Percentiles rank a stretch among this genome's conserved stretches.
These are phyloP conservation scores for Rhodinocichla rosea DNA, from an alignment of 2,113 vertebrate species.

Conservation along the genomic window DNA sequence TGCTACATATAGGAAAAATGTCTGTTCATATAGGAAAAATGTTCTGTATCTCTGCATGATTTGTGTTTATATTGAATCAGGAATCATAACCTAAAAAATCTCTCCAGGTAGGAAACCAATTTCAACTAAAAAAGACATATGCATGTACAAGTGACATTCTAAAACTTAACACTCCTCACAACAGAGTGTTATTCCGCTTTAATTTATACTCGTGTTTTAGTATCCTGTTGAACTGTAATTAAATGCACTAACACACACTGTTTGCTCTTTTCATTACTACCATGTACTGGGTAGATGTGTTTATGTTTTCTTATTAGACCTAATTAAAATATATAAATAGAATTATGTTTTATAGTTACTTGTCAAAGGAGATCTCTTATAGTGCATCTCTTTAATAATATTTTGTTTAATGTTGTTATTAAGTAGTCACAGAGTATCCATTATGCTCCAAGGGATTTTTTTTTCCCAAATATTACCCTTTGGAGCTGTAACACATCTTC, in stretches of 20 bases:
- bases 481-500: neutral
- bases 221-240: neutral
- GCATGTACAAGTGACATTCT: neutral
- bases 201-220: neutral
- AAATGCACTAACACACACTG: neutral
- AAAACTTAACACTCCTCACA: neutral
- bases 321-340: conserved; percentile 39
- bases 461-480: neutral
- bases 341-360: conserved; percentile 3
- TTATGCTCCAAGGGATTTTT: neutral
- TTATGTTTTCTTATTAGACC: conserved; percentile 18
- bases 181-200: neutral
- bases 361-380: neutral
- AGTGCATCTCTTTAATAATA: neutral
- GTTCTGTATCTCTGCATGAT: neutral
- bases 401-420: neutral
- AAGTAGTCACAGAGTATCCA: neutral
- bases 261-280: neutral
- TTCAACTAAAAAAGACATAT: neutral
- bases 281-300: neutral
- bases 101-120: neutral
- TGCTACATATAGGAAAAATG: neutral
- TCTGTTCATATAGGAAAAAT: neutral
- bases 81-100: neutral
- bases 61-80: neutral